Percentiles rank a stretch among this genome's conserved stretches.
Conservation (phyloP, 2,888 invertebrate genomes). For the Drosophila neotestacea region DNA sequence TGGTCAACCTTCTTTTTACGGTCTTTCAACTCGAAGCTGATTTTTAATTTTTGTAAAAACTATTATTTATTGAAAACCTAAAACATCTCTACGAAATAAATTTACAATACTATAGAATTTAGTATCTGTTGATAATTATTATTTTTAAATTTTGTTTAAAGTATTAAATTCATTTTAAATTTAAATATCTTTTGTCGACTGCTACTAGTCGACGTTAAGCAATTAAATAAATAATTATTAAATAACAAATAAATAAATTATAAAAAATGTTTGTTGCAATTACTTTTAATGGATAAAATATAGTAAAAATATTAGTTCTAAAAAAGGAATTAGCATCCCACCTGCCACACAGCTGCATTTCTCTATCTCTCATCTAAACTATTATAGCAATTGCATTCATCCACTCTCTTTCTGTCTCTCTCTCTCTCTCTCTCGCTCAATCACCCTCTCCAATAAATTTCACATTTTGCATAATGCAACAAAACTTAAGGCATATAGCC, state of each 20-base stretch:
- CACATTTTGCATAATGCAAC: conserved; percentile 44
- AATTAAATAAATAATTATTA: no score
- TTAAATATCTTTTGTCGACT: no score
- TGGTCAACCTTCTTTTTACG: no score
- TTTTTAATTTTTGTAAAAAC: no score
- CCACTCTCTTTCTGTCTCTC: background rate
- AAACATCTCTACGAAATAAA: no score
- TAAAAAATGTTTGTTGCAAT: no score
- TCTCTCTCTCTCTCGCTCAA: background rate
- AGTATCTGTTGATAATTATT: background rate
- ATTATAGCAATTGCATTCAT: conserved; percentile 23
- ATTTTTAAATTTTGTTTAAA: no score
- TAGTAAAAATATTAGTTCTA: background rate
- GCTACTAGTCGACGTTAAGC: no score
- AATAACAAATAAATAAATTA: background rate
- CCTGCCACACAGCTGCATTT: conserved; percentile 22
- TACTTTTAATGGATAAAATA: background rate
- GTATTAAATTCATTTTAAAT: no score
- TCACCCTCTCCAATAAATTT: background rate
- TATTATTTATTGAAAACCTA: no score
- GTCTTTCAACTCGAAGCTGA: no score
- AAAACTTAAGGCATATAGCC: conserved; percentile 14
- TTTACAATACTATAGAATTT: no score
- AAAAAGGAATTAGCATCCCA: conserved; percentile 21
- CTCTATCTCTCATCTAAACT: conserved; percentile 25